Evolutionary conservation across 2,888 invertebrate genomes (phyloP), one percentile per base, ranked within the genome.

Genomic region (Cistogaster globosa): DNA sequence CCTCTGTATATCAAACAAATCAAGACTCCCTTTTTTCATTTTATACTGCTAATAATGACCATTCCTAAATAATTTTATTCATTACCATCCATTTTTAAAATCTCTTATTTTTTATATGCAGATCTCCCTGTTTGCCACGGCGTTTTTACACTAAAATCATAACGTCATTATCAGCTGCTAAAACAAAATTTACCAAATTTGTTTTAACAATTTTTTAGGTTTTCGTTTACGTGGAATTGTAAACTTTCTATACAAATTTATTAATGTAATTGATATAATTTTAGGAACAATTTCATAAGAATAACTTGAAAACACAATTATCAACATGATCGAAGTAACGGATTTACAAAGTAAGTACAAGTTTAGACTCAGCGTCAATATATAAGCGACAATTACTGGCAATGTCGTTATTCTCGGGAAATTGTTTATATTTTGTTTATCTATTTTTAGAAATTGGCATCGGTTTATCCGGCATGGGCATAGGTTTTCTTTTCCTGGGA

Each of bases 401-500:
- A 36, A 32, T 18, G 2, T 36, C n/a, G 20, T 20, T 45, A 58
- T 58, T 18, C 7, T 20, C 11, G 48, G 18, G 20, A 76, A 77
- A 58, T 7, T 80, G 53, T 72, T 48, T 79, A 53, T 55, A 65
- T 75, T 51, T 51, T 68, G 53, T 58, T 60, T 87, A 88, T 88
- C 88, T 95, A 95, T 84, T 84, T 87, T 67, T 94, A 98, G 97
- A 99, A 94, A 99, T 99, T 90, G 99, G 99, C 22, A 98, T 99
- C 55, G 99, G 99, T 20, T 94, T 99, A 69, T 97, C 98, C 6
- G 98, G 98, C 6, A 99, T 99, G 93, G 99, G 99, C 11, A 96
- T 98, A 88, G 96, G 97, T 82, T 99, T 99, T 93, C 94, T 99
- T 9, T 97, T 99, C 90, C 94, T 99, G 9, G 99, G 99, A 82